phyloP scores from a whole-genome alignment of 2,113 vertebrate species.

The Paraplagusia blochii region DNA sequence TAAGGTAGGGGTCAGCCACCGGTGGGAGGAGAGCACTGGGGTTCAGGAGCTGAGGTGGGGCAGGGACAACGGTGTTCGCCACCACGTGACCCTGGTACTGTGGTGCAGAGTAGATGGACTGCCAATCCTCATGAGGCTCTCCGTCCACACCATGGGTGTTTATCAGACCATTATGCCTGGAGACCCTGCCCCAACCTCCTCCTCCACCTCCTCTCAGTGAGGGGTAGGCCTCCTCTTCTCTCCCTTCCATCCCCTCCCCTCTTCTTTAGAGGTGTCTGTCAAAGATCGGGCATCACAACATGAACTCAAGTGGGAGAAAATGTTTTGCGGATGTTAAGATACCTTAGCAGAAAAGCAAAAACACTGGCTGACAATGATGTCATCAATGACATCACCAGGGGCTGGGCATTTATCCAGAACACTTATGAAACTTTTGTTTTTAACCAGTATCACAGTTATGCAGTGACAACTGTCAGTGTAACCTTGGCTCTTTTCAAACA shows the following conservation, averaged over 20 bases:
- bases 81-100: slow-evolving; percentile 79
- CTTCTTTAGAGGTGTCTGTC: slow-evolving; percentile 47
- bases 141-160: slow-evolving; percentile 82
- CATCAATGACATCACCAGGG: neutral
- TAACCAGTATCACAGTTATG: neutral
- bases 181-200: slow-evolving; percentile 31
- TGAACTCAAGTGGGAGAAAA: slow-evolving; percentile 35
- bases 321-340: too few species aligned
- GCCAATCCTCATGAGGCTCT: slow-evolving; percentile 79
- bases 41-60: slow-evolving; percentile 84
- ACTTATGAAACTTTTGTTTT: neutral
- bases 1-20: slow-evolving; percentile 74
- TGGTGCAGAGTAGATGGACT: slow-evolving; percentile 82
- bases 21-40: slow-evolving; percentile 82
- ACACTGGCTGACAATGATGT: neutral
- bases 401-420: too few species aligned
- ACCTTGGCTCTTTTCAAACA: neutral
- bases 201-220: slow-evolving; percentile 11
- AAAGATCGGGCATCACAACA: slow-evolving; percentile 5
- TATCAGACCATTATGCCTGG: slow-evolving; percentile 84
- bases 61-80: slow-evolving; percentile 43
- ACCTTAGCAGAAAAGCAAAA: neutral
- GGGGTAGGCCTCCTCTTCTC: slow-evolving; percentile 58
- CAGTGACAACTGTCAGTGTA: neutral
- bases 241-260: slow-evolving; percentile 47